Evolutionary conservation across 2,113 vertebrate genomes (phyloP).

Genomic region (Tachysurus fulvidraco): DNA sequence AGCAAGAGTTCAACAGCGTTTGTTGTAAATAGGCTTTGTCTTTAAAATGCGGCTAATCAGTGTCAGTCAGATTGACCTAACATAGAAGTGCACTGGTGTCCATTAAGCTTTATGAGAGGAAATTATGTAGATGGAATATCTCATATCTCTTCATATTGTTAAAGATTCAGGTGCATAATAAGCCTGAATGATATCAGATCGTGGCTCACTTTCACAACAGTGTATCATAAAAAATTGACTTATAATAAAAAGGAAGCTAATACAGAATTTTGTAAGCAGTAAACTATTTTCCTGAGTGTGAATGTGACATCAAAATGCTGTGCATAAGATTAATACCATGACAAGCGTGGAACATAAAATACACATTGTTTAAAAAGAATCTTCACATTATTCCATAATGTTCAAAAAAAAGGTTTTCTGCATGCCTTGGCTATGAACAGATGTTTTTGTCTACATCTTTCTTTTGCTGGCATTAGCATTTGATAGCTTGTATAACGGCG

Average conservation of each 20-base stretch:
- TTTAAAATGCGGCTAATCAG: conserved; percentile 23
- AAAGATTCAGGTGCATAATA: neutral
- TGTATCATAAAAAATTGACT: neutral
- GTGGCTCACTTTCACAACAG: neutral
- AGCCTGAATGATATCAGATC: neutral
- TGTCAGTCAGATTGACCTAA: neutral
- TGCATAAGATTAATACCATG: neutral
- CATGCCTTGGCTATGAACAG: neutral
- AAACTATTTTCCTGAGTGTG: neutral
- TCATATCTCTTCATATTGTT: neutral
- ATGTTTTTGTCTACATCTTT: neutral
- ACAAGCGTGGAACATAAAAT: neutral
- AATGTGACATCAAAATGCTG: neutral
- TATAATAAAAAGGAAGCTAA: neutral
- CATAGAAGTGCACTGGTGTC: neutral
- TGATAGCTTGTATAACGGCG: neutral
- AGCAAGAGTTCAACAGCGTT: conserved; percentile 30
- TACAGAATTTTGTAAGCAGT: neutral
- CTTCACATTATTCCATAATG: neutral
- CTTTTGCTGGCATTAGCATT: neutral
- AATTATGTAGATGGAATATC: neutral
- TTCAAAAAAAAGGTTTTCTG: neutral
- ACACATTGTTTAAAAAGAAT: neutral
- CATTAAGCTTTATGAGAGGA: neutral
- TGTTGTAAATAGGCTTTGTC: neutral